Evolutionary conservation across 2,888 invertebrate genomes (phyloP), one percentile per base, ranked within the genome.

Genomic region (Spilosoma lubricipeda): DNA sequence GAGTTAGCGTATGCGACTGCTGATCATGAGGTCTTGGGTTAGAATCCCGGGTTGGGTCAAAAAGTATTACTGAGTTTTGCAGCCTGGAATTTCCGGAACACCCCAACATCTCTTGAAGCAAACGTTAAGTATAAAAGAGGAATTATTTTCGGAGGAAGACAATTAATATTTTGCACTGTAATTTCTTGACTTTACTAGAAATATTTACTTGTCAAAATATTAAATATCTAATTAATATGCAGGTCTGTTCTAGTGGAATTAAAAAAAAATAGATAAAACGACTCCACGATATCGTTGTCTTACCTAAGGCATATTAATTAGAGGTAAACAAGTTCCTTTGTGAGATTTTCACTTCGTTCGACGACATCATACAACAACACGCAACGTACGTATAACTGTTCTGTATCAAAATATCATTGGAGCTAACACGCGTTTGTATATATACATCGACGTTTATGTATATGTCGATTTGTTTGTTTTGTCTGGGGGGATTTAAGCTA

Each of bases 261-360:
- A 5, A 30, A 8, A 18, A 63, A 5, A 27, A 0, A 63, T 11
- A 30, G 70, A 52, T 80, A 13, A 30, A 70, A 23, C 89, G 74
- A 80, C 88, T 92, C 91, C 76, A 89, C 75, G 4, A 45, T 45
- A 45, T 66, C 77, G 13, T 65, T 81, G 76, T 83, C 79, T 86
- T 89, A 91, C 92, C 91, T 90, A 87, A 79, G 86, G 89, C 89
- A 92, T 93, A 93, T 93, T 94, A 94, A 94, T 94, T 94, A 94
- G 93, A 94, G 93, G 93, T 94, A 93, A 93, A 93, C 93, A 94
- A 92, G 93, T 91, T 90, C 91, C 92, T 93, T 92, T 92, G 91
- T 92, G 84, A 91, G 90, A 90, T 92, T 92, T 93, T 92, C 92
- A 89, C 90, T 90, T 89, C 90, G 84, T 89, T 87, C 88, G 82